Evolutionary conservation across 2,113 vertebrate genomes (phyloP), one percentile per base, ranked within the genome.

Genomic region (Otus sunia): DNA sequence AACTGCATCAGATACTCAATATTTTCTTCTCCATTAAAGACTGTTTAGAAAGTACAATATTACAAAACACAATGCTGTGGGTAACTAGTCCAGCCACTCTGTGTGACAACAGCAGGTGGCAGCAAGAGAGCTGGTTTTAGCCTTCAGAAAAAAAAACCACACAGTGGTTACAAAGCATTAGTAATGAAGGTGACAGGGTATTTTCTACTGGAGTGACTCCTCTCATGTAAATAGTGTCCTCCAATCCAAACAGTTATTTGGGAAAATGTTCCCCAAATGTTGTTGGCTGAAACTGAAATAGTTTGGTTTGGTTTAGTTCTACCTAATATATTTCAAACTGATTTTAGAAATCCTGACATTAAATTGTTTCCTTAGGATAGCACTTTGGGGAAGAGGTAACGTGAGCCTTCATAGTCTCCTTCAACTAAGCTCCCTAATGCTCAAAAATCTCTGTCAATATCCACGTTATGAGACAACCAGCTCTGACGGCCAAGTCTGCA

Each of bases 401-500:
- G 0, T 36, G 37, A 62, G n/a, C 22, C 22, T 72, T n/a, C 39
- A 26, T 4, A 36, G 10, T 7, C 52, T 62, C n/a, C 29, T 71
- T 71, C 73, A 45, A 27, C 27, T 43, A 36, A 78, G 19, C 3
- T 55, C 4, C 36, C 7, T 6, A 52, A 5, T 9, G 6, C 10
- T 66, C 26, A 11, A 11, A 80, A 56, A 56, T 15, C 13, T 50
- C 5, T 5, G 3, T 52, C 36, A 72, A 22, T 5, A 17, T 9
- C 5, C 0, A 1, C 4, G 1, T 10, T 8, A 12, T 1, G 5
- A 49, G 17, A 21, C 62, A 63, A 3, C 12, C 37, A 59, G 20
- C 41, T 59, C 27, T 30, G 15, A 11, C 10, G 19, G n/a, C 25
- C 43, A 66, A 58, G 36, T 53, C 15, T 75, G 50, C 30, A 3